Evolutionary conservation across 1,140 invertebrate genomes (phyloP).

Genomic region (Trichonephila inaurata): DNA sequence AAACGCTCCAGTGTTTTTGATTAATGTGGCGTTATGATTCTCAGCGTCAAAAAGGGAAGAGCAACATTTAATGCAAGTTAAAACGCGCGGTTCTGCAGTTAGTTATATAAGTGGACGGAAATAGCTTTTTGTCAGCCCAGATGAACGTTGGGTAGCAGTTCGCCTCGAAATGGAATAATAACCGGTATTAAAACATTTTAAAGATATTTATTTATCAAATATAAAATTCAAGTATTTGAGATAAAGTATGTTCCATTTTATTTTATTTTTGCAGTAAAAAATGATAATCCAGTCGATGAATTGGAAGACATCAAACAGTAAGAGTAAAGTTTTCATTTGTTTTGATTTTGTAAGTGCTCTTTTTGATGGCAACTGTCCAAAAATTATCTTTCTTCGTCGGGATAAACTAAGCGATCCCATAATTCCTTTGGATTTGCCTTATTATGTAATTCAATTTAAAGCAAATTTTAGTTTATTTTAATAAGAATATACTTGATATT

Average conservation of each 20-base stretch:
- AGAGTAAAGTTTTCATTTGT: neutral
- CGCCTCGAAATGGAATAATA: too few species aligned
- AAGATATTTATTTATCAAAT: too few species aligned
- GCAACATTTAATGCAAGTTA: neutral
- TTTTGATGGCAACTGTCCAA: neutral
- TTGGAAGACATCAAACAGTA: neutral
- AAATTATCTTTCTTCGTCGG: neutral
- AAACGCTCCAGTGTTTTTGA: neutral
- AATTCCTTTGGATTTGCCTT: neutral
- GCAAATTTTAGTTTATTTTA: too few species aligned
- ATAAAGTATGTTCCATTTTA: too few species aligned
- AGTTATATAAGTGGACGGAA: neutral
- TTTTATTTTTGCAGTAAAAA: neutral
- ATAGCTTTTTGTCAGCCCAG: neutral
- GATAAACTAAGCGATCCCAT: neutral
- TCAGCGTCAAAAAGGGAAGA: neutral
- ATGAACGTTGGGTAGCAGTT: neutral
- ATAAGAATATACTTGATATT: too few species aligned
- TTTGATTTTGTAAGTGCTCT: neutral
- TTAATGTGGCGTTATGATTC: constrained; percentile 15
- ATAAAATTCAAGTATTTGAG: too few species aligned
- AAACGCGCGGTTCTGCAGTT: neutral
- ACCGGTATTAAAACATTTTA: too few species aligned
- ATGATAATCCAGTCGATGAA: neutral
- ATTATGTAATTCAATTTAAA: too few species aligned